Base-by-base conservation (phyloP, 2,113 vertebrate species). In the Neoarius graeffei region DNA sequence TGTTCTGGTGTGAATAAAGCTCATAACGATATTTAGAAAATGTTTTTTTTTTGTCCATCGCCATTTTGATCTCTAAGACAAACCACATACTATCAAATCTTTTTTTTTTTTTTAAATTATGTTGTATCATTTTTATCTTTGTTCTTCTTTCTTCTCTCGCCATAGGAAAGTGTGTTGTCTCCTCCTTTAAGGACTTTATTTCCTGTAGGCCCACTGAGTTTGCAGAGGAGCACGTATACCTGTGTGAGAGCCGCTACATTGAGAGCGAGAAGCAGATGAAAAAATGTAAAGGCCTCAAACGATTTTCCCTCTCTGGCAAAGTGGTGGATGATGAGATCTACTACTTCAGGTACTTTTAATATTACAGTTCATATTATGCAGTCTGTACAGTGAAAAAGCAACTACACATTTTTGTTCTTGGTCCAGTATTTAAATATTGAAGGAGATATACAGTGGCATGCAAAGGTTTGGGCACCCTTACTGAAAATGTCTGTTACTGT, bases 171-270 rank as follows among this genome's bases (percentile, higher is more conserved):
- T 99, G 98, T 92, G 95, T 95, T 67, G 98, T 99, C 81, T 96
- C 97, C 74, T 98, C 97, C 0, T 99, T 99, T 93, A 99, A 99
- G 94, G 98, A 99, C 92, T 99, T 97, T 96, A 94, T 99, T 85
- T 99, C 97, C 86, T 99, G 98, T 93, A 96, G 98, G 92, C 97
- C 97, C 56, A 99, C 98, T 11, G 98, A 99, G 93, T 95, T 97
- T 91, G 88, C 95, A 10, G 98, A 99, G 92, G 97, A 98, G 0
- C 96, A 98, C 8, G 92, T 99, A 91, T 94, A 99, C 17, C 95
- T 99, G 85, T 99, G 97, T 30, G 98, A 99, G 94, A 99, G 98
- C 90, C 98, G 98, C 91, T 99, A 99, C 94, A 97, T 97, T 3
- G 98, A 99, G 81, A 96, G 95, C 0, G 98, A 99, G 94, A 99